Evolutionary conservation across 2,113 vertebrate species (phyloP).

Genomic region (Bos javanicus): DNA sequence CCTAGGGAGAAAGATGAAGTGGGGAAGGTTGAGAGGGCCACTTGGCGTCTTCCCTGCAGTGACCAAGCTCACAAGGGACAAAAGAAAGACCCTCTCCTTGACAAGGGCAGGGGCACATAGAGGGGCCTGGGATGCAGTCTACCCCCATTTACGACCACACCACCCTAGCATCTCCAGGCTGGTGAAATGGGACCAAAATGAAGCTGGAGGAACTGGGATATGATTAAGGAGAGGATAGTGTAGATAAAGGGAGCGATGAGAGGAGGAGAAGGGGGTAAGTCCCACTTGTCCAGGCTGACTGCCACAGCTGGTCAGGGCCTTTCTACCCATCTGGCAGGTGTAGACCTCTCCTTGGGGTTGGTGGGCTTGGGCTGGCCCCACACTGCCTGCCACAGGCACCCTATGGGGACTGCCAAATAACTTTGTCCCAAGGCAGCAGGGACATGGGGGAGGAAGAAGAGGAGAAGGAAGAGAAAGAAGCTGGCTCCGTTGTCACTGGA

Average conservation of each 20-base stretch:
- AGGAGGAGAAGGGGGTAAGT: no score
- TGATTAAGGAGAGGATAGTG: accelerated
- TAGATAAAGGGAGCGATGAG: no score
- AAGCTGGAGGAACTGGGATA: not conserved
- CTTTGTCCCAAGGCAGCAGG: not conserved
- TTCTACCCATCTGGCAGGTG: no score
- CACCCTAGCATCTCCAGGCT: no score
- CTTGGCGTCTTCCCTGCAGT: not conserved
- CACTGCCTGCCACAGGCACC: not conserved
- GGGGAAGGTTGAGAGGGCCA: not conserved
- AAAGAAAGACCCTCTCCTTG: not conserved
- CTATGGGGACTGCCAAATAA: not conserved
- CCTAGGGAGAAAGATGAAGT: not conserved
- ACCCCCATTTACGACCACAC: not conserved
- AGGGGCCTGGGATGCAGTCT: not conserved
- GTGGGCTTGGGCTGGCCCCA: not conserved
- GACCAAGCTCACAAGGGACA: not conserved
- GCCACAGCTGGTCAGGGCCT: not conserved
- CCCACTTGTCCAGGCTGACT: not conserved
- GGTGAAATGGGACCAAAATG: no score
- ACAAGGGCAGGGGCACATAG: not conserved
- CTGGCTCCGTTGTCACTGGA: accelerated
- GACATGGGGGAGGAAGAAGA: accelerated
- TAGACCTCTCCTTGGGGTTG: not conserved
- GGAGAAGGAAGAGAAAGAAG: not conserved